Conservation (phyloP, 2,113 vertebrate species). For the Odobenus rosmarus region DNA sequence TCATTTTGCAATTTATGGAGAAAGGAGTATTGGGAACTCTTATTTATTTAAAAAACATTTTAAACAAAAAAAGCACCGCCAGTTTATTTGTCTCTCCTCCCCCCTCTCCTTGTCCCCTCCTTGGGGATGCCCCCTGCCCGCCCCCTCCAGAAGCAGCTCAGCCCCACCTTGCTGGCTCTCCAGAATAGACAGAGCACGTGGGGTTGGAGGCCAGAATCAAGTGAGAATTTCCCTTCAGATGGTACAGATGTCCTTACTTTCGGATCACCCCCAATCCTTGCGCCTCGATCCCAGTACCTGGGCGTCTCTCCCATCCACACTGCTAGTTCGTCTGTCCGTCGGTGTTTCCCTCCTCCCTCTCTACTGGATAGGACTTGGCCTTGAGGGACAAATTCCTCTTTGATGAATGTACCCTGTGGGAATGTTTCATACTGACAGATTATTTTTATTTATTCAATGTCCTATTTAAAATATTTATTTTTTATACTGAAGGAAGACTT, state of each 20-base stretch:
- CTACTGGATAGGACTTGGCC: conserved; percentile 53
- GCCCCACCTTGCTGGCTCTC: not conserved
- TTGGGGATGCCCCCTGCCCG: not conserved
- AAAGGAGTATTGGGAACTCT: conserved; percentile 20
- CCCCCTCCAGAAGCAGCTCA: not conserved
- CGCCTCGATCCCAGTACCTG: accelerated
- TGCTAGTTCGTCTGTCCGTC: not conserved
- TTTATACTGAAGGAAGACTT: conserved; percentile 80
- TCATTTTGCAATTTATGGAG: not conserved
- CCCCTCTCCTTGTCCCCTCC: not conserved
- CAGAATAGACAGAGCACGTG: not conserved
- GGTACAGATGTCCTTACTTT: conserved; percentile 5
- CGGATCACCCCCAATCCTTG: accelerated
- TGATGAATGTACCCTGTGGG: conserved; percentile 83
- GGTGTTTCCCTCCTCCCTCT: conserved; percentile 42
- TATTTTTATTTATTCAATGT: conserved; percentile 84
- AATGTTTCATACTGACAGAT: conserved; percentile 82
- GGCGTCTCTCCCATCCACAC: not conserved
- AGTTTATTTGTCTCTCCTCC: conserved; percentile 40
- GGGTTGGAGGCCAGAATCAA: not conserved
- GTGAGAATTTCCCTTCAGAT: not conserved
- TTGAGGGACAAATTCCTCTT: conserved; percentile 68
- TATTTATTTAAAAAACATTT: conserved; percentile 68
- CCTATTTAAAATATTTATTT: conserved; percentile 84
- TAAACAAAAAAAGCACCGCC: conserved; percentile 39